Conservation (phyloP, 2,113 vertebrate genomes). For the Varanus salvator region DNA sequence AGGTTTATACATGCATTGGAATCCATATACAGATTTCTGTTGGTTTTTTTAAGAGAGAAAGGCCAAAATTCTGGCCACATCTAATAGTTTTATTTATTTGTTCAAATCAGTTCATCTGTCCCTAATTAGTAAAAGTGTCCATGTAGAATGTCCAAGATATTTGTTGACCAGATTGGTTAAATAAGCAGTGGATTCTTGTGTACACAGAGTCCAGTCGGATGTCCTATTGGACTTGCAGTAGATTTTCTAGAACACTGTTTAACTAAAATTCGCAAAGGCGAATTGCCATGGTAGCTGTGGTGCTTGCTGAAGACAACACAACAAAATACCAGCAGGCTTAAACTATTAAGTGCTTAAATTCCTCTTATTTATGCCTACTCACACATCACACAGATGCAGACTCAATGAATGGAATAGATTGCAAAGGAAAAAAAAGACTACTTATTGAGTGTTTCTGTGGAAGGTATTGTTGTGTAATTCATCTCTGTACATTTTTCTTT, state of each 20-base stretch:
- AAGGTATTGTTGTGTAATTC: conserved; percentile 8
- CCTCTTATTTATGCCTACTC: conserved; percentile 42
- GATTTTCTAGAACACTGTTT: conserved; percentile 46
- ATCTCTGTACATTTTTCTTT: neutral
- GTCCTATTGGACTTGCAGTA: conserved; percentile 46
- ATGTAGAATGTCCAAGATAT: conserved; percentile 37
- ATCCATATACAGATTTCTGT: conserved; percentile 1
- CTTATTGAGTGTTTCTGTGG: conserved; percentile 12
- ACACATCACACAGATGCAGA: conserved; percentile 11
- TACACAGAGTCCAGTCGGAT: conserved; percentile 44
- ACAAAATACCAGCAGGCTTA: conserved; percentile 57
- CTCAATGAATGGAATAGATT: conserved; percentile 12
- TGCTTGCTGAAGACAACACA: conserved; percentile 62
- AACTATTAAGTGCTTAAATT: conserved; percentile 58
- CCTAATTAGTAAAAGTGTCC: neutral
- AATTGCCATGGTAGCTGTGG: conserved; percentile 54
- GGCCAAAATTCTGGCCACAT: neutral
- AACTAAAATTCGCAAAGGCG: conserved; percentile 60
- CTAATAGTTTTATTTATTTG: conserved; percentile 20
- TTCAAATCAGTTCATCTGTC: conserved; percentile 14
- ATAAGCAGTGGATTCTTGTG: conserved; percentile 30
- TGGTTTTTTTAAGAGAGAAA: conserved; percentile 18
- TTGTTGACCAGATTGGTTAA: conserved; percentile 55
- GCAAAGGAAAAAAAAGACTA: conserved; percentile 18
- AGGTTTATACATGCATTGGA: neutral